phyloP scores from a whole-genome alignment of 2,113 vertebrate genomes.

The Sylvietta virens region DNA sequence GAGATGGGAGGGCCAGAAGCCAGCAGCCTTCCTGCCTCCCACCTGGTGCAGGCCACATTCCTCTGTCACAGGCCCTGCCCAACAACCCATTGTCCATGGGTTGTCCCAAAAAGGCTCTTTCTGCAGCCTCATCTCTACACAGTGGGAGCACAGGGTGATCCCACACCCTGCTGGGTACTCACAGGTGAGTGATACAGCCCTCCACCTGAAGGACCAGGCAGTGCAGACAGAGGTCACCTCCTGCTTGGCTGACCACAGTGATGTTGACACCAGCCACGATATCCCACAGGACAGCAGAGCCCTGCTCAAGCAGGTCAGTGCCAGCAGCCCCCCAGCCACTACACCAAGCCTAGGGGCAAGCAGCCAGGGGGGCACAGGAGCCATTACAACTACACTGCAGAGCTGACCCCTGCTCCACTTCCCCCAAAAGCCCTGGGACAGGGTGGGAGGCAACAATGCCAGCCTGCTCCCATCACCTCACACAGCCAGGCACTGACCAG shows the following conservation, averaged over 20 bases:
- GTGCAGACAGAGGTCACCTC: neutral
- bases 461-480: neutral
- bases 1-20: neutral
- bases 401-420: neutral
- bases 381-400: rapidly evolving
- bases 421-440: neutral
- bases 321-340: too few relatives aligned
- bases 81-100: rapidly evolving
- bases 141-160: neutral
- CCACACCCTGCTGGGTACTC: neutral
- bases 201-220: neutral
- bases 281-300: neutral
- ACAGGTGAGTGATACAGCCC: neutral
- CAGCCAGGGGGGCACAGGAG: neutral
- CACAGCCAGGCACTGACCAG: conserved; percentile 40
- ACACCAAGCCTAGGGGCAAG: neutral
- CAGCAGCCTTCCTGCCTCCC: neutral
- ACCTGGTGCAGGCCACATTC: neutral
- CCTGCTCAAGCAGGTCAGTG: neutral
- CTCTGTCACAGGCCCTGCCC: neutral
- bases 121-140: neutral
- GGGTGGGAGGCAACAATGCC: neutral
- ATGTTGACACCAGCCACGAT: rapidly evolving
- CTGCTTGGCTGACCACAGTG: neutral
- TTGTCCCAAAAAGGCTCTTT: neutral